Evolutionary conservation across 2,888 invertebrate species (phyloP), one percentile per base, ranked within the genome.

Genomic region (Andrena hattorfiana): DNA sequence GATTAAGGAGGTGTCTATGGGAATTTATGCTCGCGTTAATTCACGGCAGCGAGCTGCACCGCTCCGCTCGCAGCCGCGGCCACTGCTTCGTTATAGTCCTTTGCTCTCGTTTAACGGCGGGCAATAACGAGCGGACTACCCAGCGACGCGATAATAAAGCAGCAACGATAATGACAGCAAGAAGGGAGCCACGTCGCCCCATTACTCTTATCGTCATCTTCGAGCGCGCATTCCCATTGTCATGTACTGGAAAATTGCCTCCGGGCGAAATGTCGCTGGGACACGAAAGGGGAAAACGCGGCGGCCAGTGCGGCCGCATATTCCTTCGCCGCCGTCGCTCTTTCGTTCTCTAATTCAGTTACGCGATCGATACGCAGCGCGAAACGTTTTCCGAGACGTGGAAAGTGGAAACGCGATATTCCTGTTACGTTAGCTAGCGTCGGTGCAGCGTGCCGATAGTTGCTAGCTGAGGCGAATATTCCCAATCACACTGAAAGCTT

Each of bases 31-130:
- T 77, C 84, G 84, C 86, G 88, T 86, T 89, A 87, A 89, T 90
- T 88, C 87, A 85, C 81, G 72, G 84, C 86, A 83, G 77, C 81
- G 75, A 74, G 76, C 77, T 72, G 54, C 72, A 49, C 56, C 26
- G 56, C 23, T 23, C 28, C 56, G 77, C 64, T 62, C 56, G 72
- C 66, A 35, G 59, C 68, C 69, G 67, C 56, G 20, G 59, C 59
- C 59, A 20, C 8, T 26, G 56, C 67, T 74, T 83, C 83, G 86
- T 89, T 90, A 87, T 83, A 88, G 87, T 91, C 85, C 86, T 91
- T 90, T 89, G 87, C 90, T 89, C 88, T 85, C 89, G 88, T 88
- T 91, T 91, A 91, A 91, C 88, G 87, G 89, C 88, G 79, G 70
- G 83, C 79, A 85, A 84, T 90, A 90, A 91, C 88, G 87, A 89